These are phyloP conservation scores for Apodemia hepburni DNA, from an alignment of 2,888 invertebrate species.

Conservation along the genomic window DNA sequence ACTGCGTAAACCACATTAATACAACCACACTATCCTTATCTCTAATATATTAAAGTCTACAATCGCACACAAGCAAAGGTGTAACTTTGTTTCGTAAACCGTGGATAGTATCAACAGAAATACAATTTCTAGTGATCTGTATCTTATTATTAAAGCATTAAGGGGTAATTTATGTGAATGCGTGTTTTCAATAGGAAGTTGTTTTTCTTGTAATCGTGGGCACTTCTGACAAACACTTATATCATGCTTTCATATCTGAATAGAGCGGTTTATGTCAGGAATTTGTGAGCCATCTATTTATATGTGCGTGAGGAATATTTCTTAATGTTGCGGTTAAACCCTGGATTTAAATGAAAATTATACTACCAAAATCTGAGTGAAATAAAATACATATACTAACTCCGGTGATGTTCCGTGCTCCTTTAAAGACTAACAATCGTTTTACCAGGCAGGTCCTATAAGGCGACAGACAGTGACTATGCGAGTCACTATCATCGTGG, in stretches of 20 bases:
- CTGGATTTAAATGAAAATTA: neutral
- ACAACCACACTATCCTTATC: constrained; percentile 32
- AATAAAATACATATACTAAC: too few species aligned
- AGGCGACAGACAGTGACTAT: too few species aligned
- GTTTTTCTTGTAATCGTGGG: constrained; percentile 64
- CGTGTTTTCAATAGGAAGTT: constrained; percentile 32
- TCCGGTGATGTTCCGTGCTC: too few species aligned
- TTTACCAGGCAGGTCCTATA: too few species aligned
- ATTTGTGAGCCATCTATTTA: constrained; percentile 63
- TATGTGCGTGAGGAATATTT: constrained; percentile 69
- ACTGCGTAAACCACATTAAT: constrained; percentile 35
- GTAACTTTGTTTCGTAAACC: constrained; percentile 48
- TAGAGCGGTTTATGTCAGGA: constrained; percentile 74
- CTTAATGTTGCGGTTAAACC: neutral
- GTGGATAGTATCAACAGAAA: constrained; percentile 45
- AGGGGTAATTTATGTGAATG: constrained; percentile 38
- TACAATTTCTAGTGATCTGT: constrained; percentile 39
- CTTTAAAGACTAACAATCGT: too few species aligned
- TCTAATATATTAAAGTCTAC: constrained; percentile 21
- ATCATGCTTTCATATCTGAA: constrained; percentile 64
- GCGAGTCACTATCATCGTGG: too few species aligned
- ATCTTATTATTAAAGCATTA: constrained; percentile 42
- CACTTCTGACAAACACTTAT: constrained; percentile 76
- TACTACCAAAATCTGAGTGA: neutral
- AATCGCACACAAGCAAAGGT: constrained; percentile 26